Evolutionary conservation across 2,888 invertebrate genomes (phyloP).

Genomic region (Heliconius cydno): DNA sequence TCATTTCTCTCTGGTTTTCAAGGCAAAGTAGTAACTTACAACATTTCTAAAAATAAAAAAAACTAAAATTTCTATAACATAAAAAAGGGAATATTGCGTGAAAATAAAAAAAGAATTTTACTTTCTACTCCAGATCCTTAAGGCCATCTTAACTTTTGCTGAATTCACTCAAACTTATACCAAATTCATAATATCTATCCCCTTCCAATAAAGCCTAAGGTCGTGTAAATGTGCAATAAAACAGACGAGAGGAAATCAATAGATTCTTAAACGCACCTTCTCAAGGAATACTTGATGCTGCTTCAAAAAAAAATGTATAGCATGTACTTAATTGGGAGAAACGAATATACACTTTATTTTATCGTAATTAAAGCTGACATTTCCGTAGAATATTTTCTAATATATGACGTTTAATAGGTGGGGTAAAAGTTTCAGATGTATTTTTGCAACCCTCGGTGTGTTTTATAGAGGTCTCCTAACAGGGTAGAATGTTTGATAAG

Average conservation of each 20-base stretch:
- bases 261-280: slow-evolving; percentile 53
- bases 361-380: neutral
- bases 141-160: slow-evolving; percentile 10
- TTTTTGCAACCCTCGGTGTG: slow-evolving; percentile 44
- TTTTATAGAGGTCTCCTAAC: slow-evolving; percentile 46
- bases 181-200: slow-evolving; percentile 7
- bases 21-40: neutral
- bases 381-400: neutral
- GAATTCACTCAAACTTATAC: neutral
- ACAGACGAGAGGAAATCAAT: slow-evolving; percentile 59
- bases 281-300: slow-evolving; percentile 51
- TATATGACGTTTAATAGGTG: slow-evolving; percentile 28
- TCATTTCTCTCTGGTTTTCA: no score
- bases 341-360: slow-evolving; percentile 34
- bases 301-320: slow-evolving; percentile 28
- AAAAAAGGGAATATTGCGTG: neutral
- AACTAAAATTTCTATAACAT: neutral
- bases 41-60: neutral
- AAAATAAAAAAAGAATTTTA: neutral
- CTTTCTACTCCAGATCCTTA: neutral
- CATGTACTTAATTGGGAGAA: slow-evolving; percentile 4
- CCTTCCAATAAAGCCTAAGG: slow-evolving; percentile 28
- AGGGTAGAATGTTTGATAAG: slow-evolving; percentile 39
- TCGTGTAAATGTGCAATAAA: slow-evolving; percentile 48
- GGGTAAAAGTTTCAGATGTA: slow-evolving; percentile 33